Percentiles rank a stretch among this genome's conserved stretches.
Conservation (phyloP, 2,113 vertebrate genomes). For the Pampusana beccarii region DNA sequence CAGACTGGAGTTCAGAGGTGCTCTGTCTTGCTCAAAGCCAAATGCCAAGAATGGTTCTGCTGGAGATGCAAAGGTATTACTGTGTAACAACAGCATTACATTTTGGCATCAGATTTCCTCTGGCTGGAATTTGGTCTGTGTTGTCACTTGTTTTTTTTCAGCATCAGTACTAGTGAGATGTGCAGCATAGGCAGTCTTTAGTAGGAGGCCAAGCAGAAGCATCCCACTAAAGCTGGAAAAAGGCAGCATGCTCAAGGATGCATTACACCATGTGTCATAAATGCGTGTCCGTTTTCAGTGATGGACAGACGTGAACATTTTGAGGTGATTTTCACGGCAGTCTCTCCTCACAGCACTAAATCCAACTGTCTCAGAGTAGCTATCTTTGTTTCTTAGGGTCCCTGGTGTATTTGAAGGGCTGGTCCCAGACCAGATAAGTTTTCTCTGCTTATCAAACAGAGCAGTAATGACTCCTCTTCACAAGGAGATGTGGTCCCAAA, state of each 20-base stretch:
- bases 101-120: not conserved
- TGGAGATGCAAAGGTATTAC: not conserved
- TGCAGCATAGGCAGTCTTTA: not conserved
- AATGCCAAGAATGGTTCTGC: not conserved
- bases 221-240: not conserved
- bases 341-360: not conserved
- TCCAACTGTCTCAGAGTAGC: not conserved
- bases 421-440: not conserved
- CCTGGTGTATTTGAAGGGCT: not conserved
- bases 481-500: not conserved
- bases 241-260: not conserved
- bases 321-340: not conserved
- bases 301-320: not conserved
- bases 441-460: not conserved
- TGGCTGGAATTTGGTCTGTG: not conserved
- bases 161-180: not conserved
- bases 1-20: not conserved
- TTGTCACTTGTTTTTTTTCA: not conserved
- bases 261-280: not conserved
- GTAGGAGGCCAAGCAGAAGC: not conserved
- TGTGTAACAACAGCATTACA: not conserved
- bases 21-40: not conserved
- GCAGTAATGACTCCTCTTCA: not conserved
- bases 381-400: not conserved
- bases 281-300: rapidly evolving